These are phyloP conservation scores for Cephus pygmeus DNA, from an alignment of 2,888 invertebrate genomes.

Conservation along the genomic window DNA sequence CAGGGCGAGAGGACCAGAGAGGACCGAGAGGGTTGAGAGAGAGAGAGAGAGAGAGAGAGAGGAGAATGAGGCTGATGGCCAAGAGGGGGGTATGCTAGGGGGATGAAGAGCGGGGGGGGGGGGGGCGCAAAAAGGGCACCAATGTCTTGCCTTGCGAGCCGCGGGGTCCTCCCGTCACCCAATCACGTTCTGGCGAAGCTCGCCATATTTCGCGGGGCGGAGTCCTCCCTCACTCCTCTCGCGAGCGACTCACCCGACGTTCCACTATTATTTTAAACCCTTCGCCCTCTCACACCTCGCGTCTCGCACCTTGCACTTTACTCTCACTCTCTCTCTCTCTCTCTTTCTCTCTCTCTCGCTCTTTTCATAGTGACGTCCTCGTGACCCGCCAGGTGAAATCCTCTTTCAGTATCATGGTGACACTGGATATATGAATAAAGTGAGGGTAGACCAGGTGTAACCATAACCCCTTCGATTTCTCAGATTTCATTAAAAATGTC, in stretches of 20 bases:
- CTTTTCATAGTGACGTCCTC: neutral
- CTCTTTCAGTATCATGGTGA: neutral
- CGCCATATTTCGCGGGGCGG: conserved; percentile 66
- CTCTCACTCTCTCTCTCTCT: conserved; percentile 8
- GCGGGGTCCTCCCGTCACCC: conserved; percentile 65
- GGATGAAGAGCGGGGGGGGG: conserved; percentile 31
- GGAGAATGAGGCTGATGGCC: conserved; percentile 15
- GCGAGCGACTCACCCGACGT: conserved; percentile 48
- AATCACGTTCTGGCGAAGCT: conserved; percentile 63
- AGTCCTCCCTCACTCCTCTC: conserved; percentile 48
- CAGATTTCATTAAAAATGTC: neutral
- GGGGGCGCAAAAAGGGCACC: conserved; percentile 54
- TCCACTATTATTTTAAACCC: conserved; percentile 59
- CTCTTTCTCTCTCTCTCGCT: neutral
- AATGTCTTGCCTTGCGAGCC: conserved; percentile 63
- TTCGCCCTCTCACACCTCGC: conserved; percentile 31
- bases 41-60: conserved; percentile 12
- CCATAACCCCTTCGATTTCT: neutral
- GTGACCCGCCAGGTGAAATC: neutral
- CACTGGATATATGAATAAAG: neutral
- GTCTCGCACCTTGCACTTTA: conserved; percentile 4
- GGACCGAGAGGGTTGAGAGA: conserved; percentile 28
- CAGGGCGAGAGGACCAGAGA: conserved; percentile 24
- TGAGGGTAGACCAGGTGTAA: neutral
- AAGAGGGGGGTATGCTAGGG: conserved; percentile 46